Percentiles rank a stretch among this genome's conserved stretches.
Conservation (phyloP, 2,888 invertebrate genomes). For the Troides helena region DNA sequence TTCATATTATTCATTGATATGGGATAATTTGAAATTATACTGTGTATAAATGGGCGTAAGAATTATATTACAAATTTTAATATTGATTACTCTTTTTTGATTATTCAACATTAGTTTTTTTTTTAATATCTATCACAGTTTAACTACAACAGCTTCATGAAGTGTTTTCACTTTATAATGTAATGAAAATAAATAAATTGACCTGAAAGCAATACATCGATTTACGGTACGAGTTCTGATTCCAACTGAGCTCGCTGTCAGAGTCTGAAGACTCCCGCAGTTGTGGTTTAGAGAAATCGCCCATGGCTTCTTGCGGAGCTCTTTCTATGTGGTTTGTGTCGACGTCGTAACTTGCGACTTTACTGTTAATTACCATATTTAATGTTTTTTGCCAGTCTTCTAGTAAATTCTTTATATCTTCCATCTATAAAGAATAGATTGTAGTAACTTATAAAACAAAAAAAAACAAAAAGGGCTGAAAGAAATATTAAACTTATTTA, state of each 20-base stretch:
- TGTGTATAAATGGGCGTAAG: too few relatives aligned
- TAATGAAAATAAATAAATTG: not conserved
- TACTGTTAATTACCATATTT: constrained; percentile 60
- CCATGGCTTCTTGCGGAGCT: constrained; percentile 65
- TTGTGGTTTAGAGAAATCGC: constrained; percentile 59
- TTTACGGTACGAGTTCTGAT: constrained; percentile 47
- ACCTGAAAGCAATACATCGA: constrained; percentile 51
- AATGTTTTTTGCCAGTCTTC: constrained; percentile 69
- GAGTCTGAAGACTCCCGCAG: constrained; percentile 57
- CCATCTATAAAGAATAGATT: constrained; percentile 51
- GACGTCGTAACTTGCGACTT: constrained; percentile 50
- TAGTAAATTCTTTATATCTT: constrained; percentile 58
- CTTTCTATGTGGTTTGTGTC: constrained; percentile 52
- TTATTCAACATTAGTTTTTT: too few relatives aligned
- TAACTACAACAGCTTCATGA: too few relatives aligned
- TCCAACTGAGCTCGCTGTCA: constrained; percentile 55
- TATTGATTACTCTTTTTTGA: too few relatives aligned
- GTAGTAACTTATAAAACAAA: not conserved
- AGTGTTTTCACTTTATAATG: too few relatives aligned
- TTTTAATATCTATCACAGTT: too few relatives aligned
- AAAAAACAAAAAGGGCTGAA: not conserved
- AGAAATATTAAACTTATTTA: too few relatives aligned
- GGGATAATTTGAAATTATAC: too few relatives aligned
- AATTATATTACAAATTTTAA: too few relatives aligned
- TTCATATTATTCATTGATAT: too few relatives aligned